Evolutionary conservation across 2,888 invertebrate species (phyloP).

Genomic region (Mesorhabditis sp.): DNA sequence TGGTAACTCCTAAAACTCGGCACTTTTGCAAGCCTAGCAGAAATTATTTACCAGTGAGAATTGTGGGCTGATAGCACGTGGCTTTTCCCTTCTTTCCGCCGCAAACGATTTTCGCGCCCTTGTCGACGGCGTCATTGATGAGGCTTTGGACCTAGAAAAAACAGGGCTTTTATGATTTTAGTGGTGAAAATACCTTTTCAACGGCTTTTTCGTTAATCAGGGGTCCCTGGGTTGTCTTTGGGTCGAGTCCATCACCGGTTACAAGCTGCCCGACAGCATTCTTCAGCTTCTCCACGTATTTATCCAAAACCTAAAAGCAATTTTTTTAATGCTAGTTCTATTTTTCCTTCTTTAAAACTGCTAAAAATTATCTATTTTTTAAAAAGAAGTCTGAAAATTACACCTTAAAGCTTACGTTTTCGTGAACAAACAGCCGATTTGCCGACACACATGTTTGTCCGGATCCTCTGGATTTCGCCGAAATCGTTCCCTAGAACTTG

Average conservation of each 20-base stretch:
- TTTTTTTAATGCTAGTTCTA: not conserved
- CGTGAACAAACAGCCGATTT: conserved; percentile 80
- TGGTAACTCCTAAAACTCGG: conserved; percentile 72
- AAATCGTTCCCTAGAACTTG: conserved; percentile 71
- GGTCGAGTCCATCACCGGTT: conserved; percentile 72
- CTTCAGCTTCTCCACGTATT: conserved; percentile 74
- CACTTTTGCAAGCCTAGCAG: not conserved
- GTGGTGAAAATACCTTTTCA: conserved; percentile 67
- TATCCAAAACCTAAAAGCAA: conserved; percentile 70
- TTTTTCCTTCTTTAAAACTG: not conserved
- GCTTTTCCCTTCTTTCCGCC: conserved; percentile 44
- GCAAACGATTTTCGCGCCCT: conserved; percentile 70
- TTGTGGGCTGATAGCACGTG: conserved; percentile 64
- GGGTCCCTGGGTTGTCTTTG: conserved; percentile 79
- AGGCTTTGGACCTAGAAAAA: conserved; percentile 66
- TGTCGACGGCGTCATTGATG: conserved; percentile 79
- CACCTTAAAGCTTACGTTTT: conserved; percentile 14
- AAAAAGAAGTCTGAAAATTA: not conserved
- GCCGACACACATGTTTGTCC: conserved; percentile 93
- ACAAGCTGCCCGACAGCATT: conserved; percentile 63
- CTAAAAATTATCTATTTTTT: not conserved
- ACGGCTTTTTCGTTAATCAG: conserved; percentile 82
- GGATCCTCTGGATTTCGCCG: conserved; percentile 87
- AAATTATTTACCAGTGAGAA: conserved; percentile 66
- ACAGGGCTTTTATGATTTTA: not conserved